phyloP scores from a whole-genome alignment of 2,888 invertebrate species.

The Coenonympha glycerion region DNA sequence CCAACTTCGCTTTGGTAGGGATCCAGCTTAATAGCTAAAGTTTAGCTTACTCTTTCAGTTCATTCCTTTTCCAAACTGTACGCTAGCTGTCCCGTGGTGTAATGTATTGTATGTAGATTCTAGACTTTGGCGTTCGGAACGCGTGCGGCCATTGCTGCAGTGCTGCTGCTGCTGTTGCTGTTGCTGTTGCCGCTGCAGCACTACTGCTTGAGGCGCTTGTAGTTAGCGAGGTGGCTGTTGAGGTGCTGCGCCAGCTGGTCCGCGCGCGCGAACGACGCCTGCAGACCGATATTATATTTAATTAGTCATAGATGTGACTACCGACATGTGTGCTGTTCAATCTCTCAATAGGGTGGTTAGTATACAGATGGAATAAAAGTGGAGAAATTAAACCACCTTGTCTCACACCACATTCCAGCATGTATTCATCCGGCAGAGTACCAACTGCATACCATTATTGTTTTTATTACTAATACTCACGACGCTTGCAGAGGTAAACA shows the following conservation, averaged over 20 bases:
- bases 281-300: too few relatives aligned
- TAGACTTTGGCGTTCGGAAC: slow-evolving; percentile 19
- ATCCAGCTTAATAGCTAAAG: too few relatives aligned
- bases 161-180: too few relatives aligned
- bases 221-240: slow-evolving; percentile 71
- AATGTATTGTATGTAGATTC: slow-evolving; percentile 8
- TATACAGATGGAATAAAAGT: too few relatives aligned
- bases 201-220: slow-evolving; percentile 66
- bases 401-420: too few relatives aligned
- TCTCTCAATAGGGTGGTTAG: too few relatives aligned
- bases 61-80: background rate
- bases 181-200: slow-evolving; percentile 1
- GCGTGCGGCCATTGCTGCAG: slow-evolving; percentile 15
- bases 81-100: background rate
- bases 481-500: too few relatives aligned
- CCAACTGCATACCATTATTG: too few relatives aligned
- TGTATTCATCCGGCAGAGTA: too few relatives aligned
- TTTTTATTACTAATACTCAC: too few relatives aligned
- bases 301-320: background rate
- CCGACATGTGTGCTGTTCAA: background rate
- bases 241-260: slow-evolving; percentile 68
- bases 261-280: slow-evolving; percentile 67
- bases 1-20: too few relatives aligned
- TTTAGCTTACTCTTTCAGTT: background rate
- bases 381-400: too few relatives aligned